phyloP scores from a whole-genome alignment of 2,888 invertebrate species.

The Elmis aenea region DNA sequence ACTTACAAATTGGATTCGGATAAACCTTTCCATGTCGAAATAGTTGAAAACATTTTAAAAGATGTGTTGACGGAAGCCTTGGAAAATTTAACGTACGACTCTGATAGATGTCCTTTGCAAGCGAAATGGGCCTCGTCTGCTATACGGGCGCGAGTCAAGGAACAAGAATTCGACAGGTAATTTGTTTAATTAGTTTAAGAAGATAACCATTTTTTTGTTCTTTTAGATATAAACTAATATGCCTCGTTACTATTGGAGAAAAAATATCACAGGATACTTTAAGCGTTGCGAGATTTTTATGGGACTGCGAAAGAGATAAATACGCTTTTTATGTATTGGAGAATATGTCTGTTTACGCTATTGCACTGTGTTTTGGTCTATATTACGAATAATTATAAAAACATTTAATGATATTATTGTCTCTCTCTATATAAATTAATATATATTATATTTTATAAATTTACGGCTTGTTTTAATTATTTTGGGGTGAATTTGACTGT shows the following conservation, averaged over 20 bases:
- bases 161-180: conserved; percentile 64
- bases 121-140: conserved; percentile 54
- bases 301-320: conserved; percentile 63
- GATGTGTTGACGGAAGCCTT: conserved; percentile 56
- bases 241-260: conserved; percentile 61
- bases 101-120: conserved; percentile 53
- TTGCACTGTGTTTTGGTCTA: conserved; percentile 61
- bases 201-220: too few species aligned
- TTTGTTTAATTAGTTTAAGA: neutral
- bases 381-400: conserved; percentile 72
- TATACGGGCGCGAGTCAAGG: conserved; percentile 58
- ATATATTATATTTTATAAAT: too few species aligned
- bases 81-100: conserved; percentile 56
- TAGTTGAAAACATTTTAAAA: conserved; percentile 56
- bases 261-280: conserved; percentile 61
- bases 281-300: conserved; percentile 59
- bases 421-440: too few species aligned
- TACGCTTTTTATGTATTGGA: conserved; percentile 58
- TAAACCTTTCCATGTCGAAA: conserved; percentile 58
- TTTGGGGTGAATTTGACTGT: too few species aligned
- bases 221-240: conserved; percentile 63
- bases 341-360: conserved; percentile 59
- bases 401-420: too few species aligned
- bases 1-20: conserved; percentile 61
- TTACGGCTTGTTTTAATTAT: too few species aligned